A percentile compares a stretch with the other conserved stretches of the same genome.
phyloP scores from a whole-genome alignment of 2,113 vertebrate genomes.

The Oryzias javanicus region DNA sequence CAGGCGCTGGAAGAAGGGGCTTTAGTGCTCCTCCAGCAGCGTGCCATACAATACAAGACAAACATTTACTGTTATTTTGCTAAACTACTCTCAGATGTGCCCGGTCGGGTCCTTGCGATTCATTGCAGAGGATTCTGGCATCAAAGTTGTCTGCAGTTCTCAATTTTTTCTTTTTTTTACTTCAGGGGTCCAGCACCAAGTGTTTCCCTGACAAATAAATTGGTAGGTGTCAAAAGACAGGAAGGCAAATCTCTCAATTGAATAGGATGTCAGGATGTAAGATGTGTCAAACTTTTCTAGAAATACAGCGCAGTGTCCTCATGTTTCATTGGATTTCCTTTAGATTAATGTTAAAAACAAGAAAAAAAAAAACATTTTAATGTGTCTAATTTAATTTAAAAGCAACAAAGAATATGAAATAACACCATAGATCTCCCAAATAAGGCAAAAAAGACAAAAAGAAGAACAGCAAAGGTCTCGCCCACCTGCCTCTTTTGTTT shows the following conservation, averaged over 20 bases:
- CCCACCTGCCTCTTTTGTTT: conserved; percentile 57
- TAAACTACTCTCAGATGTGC: conserved; percentile 83
- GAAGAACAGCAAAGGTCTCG: conserved; percentile 25
- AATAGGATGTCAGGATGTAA: not conserved
- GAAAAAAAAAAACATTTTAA: too few relatives aligned
- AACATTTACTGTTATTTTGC: conserved; percentile 85
- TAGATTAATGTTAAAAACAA: too few relatives aligned
- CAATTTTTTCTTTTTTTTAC: conserved; percentile 52
- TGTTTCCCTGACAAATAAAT: conserved; percentile 64
- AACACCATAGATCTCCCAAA: not conserved
- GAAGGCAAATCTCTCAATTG: conserved; percentile 41
- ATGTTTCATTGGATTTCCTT: not conserved
- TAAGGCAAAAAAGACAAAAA: conserved; percentile 4
- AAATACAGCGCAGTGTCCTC: not conserved
- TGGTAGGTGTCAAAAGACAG: conserved; percentile 69
- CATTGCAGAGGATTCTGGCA: conserved; percentile 70
- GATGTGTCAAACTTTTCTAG: not conserved
- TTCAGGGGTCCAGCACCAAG: conserved; percentile 59
- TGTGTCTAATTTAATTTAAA: rapidly evolving
- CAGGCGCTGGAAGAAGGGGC: conserved; percentile 79
- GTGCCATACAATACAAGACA: conserved; percentile 86
- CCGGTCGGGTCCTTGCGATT: conserved; percentile 58
- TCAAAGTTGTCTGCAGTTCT: conserved; percentile 72
- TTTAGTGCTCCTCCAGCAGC: conserved; percentile 81
- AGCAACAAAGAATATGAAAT: not conserved